Base-by-base conservation (phyloP, 2,888 invertebrate genomes). In the Epirrita christyi region DNA sequence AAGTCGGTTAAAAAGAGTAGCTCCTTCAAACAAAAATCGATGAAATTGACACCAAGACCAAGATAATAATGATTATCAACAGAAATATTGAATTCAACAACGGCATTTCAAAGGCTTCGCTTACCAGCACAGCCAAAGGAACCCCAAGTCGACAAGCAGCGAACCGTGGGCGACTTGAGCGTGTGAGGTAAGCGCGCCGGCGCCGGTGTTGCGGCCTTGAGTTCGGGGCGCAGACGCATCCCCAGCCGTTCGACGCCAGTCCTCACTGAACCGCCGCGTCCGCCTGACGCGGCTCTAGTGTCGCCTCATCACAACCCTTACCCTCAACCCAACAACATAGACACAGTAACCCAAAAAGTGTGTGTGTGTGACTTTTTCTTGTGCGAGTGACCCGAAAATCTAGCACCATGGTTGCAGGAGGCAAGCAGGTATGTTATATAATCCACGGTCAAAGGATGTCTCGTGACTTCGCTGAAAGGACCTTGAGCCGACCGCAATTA, bases 321-420 rank as follows among this genome's bases (percentile, higher is more conserved):
- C 68, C 70, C 62, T 62, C 63, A 38, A 67, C 15, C 29, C 32
- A 8, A 36, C 40, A 43, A 65, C 66, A 56, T 61, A 64, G 57
- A 58, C 60, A 67, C 59, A 64, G 64, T 62, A 63, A 55, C 65
- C 69, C 65, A 68, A 73, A 76, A 73, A 68, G 70, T 78, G 85
- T 80, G 79, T 67, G 75, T 80, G 83, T 85, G 84, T 21, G 21
- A 21, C 81, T 83, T 78, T 80, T 78, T 55, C 66, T 80, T 78
- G 86, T 88, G 88, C 76, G 66, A 72, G 84, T 82, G 76, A 80
- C 72, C 66, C 59, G 48, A 61, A 72, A 77, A 78, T 66, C 68
- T 64, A 69, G 54, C 86, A 91, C 75, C 72, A 92, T 92, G 92
- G 92, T 93, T 64, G 92, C 92, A 76, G 92, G 92, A 78, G 92